These are phyloP conservation scores for Diaprepes abbreviatus DNA, from an alignment of 2,888 invertebrate species.

Conservation along the genomic window DNA sequence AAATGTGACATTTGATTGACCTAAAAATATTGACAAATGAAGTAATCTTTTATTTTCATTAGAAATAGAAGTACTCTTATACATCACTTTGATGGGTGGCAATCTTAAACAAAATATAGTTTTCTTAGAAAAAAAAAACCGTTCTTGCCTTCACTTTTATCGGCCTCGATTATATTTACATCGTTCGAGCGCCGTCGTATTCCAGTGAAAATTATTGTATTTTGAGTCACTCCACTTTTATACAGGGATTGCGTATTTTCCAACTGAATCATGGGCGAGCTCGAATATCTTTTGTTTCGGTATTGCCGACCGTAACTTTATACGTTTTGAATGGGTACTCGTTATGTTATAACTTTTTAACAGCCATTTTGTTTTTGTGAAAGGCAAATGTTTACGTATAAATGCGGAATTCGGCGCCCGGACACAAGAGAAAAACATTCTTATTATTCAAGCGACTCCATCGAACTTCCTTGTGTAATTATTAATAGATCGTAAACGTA, in stretches of 20 bases:
- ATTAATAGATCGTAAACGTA: background rate
- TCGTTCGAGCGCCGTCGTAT: constrained; percentile 6
- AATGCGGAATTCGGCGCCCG: background rate
- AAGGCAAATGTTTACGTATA: background rate
- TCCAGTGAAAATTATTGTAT: constrained; percentile 25
- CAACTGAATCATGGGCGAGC: constrained; percentile 22
- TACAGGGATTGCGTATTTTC: constrained; percentile 24
- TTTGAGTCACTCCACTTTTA: constrained; percentile 31
- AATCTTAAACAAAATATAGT: background rate
- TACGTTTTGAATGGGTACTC: constrained; percentile 12
- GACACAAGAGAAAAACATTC: background rate
- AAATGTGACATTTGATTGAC: too few species aligned
- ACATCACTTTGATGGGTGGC: background rate
- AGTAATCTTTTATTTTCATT: too few species aligned
- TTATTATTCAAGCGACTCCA: background rate
- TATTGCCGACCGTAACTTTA: constrained; percentile 23
- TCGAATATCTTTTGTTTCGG: constrained; percentile 23
- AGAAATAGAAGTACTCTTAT: background rate
- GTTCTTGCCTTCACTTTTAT: constrained; percentile 9
- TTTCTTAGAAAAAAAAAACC: background rate
- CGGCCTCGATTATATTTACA: constrained; percentile 1
- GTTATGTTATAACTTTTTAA: constrained; percentile 8
- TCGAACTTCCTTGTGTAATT: background rate
- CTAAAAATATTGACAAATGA: too few species aligned
- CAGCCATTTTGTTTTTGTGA: background rate